phyloP scores from a whole-genome alignment of 2,888 invertebrate genomes.

The Omphaloscelis lunosa region DNA sequence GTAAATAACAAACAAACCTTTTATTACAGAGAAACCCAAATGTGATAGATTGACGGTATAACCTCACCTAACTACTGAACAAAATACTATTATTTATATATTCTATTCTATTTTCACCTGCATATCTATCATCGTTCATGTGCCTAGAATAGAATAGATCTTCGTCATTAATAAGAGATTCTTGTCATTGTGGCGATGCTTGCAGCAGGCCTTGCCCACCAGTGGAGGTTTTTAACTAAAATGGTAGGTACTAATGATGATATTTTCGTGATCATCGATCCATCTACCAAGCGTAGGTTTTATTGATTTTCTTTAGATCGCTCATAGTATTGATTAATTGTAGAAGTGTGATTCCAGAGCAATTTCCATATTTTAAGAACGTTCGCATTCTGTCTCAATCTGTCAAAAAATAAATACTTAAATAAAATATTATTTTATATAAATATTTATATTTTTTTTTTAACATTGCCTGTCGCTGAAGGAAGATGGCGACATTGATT shows the following conservation, averaged over 20 bases:
- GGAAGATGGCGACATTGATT: too few species aligned
- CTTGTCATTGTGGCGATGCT: background rate
- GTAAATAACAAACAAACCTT: background rate
- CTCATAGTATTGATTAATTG: too few species aligned
- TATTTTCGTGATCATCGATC: background rate
- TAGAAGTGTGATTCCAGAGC: too few species aligned
- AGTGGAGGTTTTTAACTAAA: background rate
- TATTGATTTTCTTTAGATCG: too few species aligned
- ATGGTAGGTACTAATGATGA: background rate
- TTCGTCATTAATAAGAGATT: background rate
- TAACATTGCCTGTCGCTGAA: too few species aligned
- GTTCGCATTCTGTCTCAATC: too few species aligned
- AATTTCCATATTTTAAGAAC: too few species aligned
- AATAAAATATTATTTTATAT: too few species aligned
- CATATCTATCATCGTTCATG: background rate
- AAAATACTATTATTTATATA: too few species aligned
- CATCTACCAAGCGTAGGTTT: background rate
- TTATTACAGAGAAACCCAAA: background rate
- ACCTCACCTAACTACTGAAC: background rate
- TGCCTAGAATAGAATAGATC: background rate
- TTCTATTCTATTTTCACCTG: too few species aligned
- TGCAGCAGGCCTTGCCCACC: background rate
- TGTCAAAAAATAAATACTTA: too few species aligned
- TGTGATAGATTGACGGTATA: background rate
- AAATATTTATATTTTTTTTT: too few species aligned